Conservation (phyloP, 2,113 vertebrate species). For the Odocoileus virginianus region DNA sequence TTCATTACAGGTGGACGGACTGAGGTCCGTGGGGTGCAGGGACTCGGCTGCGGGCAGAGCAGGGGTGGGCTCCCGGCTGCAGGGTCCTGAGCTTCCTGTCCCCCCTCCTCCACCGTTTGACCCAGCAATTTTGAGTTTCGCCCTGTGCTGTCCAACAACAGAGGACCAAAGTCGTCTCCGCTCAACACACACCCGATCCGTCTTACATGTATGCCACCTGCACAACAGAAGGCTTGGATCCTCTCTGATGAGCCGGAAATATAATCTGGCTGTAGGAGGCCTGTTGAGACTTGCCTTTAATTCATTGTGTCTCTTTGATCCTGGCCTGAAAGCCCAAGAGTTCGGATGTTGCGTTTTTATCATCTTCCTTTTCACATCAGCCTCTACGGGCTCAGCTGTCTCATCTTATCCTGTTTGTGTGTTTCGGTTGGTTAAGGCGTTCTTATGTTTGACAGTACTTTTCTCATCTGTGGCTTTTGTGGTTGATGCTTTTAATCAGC, state of each 20-base stretch:
- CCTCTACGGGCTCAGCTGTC: neutral
- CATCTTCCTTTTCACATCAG: constrained; percentile 45
- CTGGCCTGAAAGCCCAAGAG: constrained; percentile 50
- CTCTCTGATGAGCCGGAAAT: constrained; percentile 25
- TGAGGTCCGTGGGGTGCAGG: neutral
- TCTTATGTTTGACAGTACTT: constrained; percentile 17
- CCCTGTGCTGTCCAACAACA: neutral
- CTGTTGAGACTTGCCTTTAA: neutral
- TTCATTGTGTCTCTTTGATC: constrained; percentile 63
- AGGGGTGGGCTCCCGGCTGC: too few relatives aligned
- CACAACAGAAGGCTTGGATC: neutral
- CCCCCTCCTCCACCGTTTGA: neutral
- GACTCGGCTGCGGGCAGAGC: neutral
- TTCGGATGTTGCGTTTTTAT: neutral
- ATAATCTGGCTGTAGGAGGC: constrained; percentile 1
- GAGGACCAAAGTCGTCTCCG: neutral
- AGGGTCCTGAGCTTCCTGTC: neutral
- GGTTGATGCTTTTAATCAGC: constrained; percentile 35
- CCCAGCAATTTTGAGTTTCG: neutral
- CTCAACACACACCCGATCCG: accelerated
- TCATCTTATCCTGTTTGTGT: neutral
- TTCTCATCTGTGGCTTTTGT: constrained; percentile 9
- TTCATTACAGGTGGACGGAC: neutral
- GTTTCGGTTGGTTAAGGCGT: neutral
- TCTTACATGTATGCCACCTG: neutral